Conservation (phyloP, 2,113 vertebrate genomes). For the Bufo gargarizans region DNA sequence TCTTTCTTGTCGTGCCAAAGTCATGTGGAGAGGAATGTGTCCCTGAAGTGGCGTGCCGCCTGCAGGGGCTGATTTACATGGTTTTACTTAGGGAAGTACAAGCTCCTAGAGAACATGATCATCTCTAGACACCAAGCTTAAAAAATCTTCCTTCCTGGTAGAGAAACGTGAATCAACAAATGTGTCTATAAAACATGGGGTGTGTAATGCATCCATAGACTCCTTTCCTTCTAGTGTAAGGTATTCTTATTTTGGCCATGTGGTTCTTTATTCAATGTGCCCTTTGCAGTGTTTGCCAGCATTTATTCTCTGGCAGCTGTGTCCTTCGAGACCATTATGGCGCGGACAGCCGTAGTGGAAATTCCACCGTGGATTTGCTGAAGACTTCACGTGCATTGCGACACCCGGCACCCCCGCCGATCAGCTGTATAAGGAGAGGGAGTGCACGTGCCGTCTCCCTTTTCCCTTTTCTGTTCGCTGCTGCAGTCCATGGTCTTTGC, state of each 20-base stretch:
- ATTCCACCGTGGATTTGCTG: no score
- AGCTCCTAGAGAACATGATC: neutral
- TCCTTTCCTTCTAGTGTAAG: no score
- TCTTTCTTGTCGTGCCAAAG: neutral
- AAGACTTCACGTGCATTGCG: no score
- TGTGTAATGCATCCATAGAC: no score
- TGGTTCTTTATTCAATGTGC: neutral
- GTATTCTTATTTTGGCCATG: neutral
- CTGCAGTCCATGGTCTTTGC: no score
- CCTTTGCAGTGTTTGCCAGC: neutral
- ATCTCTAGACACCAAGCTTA: neutral
- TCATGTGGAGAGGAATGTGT: conserved; percentile 4
- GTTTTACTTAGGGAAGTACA: neutral
- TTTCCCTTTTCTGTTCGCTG: no score
- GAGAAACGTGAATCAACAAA: neutral
- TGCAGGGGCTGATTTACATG: neutral
- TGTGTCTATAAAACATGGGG: no score
- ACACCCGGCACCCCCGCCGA: no score
- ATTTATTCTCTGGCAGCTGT: neutral
- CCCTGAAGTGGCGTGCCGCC: neutral
- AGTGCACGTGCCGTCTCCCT: no score
- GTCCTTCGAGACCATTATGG: neutral
- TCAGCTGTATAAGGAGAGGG: no score
- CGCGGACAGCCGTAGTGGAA: no score
- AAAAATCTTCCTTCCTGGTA: neutral